Conservation (phyloP, 2,888 invertebrate genomes). For the Trichogramma dendrolimi region DNA sequence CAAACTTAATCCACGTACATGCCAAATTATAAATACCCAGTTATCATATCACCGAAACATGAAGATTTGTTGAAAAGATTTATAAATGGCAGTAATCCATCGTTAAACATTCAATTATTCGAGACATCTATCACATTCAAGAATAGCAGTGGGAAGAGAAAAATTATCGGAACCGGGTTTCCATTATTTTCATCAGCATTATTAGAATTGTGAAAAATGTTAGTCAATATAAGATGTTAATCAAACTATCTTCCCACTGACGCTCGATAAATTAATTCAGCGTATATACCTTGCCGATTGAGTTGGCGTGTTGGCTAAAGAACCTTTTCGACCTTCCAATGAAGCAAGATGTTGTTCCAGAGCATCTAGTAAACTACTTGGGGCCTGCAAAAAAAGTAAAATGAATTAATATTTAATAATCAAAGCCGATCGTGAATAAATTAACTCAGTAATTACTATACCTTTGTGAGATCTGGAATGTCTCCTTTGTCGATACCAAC, state of each 20-base stretch:
- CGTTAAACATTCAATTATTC: conserved; percentile 23
- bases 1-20: conserved; percentile 21
- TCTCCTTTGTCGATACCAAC: conserved; percentile 98
- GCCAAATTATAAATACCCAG: conserved; percentile 17
- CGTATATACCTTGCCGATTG: conserved; percentile 70
- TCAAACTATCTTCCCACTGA: conserved; percentile 23
- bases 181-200: not conserved
- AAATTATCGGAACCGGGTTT: conserved; percentile 1
- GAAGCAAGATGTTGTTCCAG: conserved; percentile 91
- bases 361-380: conserved; percentile 93
- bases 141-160: conserved; percentile 26
- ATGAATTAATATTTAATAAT: no score
- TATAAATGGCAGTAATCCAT: conserved; percentile 9
- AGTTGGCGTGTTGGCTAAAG: conserved; percentile 80
- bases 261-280: conserved; percentile 20
- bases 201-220: no score
- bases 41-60: conserved; percentile 22
- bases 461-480: conserved; percentile 94
- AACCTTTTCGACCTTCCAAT: conserved; percentile 88
- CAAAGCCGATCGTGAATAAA: no score
- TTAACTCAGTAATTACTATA: conserved; percentile 36
- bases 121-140: conserved; percentile 19
- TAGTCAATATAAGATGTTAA: not conserved
- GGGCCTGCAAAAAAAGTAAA: conserved; percentile 59
- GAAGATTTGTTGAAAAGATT: conserved; percentile 17